A percentile compares a stretch with the other conserved stretches of the same genome.
phyloP scores from a whole-genome alignment of 1,140 invertebrate species.

The Halesus radiatus region DNA sequence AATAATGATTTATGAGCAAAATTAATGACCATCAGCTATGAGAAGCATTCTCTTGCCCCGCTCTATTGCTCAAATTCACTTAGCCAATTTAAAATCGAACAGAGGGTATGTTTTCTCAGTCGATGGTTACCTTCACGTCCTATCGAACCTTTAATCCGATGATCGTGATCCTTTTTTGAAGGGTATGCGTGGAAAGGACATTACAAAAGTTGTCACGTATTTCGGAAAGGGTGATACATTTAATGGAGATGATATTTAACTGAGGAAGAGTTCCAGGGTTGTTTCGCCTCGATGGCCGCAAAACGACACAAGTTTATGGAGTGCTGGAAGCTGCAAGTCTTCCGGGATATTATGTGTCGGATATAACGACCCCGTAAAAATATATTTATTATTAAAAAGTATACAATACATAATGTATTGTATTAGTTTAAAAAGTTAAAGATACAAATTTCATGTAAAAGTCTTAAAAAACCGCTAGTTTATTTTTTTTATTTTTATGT shows the following conservation, averaged over 20 bases:
- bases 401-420: too few relatives aligned
- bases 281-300: background rate
- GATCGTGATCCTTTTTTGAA: constrained; percentile 12
- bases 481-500: too few relatives aligned
- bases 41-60: background rate
- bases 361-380: too few relatives aligned
- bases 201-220: constrained; percentile 30
- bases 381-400: too few relatives aligned
- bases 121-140: constrained; percentile 1
- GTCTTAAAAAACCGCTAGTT: too few relatives aligned
- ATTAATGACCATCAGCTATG: too few relatives aligned
- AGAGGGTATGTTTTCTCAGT: background rate
- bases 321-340: too few relatives aligned
- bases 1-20: too few relatives aligned
- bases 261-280: background rate
- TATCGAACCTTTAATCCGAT: background rate
- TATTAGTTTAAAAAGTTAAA: too few relatives aligned
- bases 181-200: background rate
- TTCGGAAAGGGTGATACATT: constrained; percentile 26
- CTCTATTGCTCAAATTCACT: background rate
- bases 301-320: background rate
- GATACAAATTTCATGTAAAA: too few relatives aligned
- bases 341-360: too few relatives aligned
- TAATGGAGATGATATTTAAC: constrained; percentile 26
- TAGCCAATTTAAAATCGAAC: background rate